Evolutionary conservation across 2,113 vertebrate genomes (phyloP), one percentile per base, ranked within the genome.

Genomic region (Xiphophorus maculatus): DNA sequence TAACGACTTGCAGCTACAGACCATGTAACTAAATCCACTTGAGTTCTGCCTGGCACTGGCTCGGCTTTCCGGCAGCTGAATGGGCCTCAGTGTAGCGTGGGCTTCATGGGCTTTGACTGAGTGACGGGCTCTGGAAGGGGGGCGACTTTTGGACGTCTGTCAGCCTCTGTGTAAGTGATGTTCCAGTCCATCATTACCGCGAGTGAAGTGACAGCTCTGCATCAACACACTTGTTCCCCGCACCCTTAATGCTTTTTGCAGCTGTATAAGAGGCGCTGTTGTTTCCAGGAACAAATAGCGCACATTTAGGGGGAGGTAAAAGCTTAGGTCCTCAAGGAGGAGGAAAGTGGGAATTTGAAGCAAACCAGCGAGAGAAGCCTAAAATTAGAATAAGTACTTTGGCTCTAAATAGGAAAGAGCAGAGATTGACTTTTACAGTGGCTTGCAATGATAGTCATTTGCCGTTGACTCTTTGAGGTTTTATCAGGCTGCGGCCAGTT

Each of bases 221-320:
- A 76, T 82, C 88, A 82, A 79, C 80, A 73, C 63, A 66, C 80
- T 66, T 60, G 71, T 71, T 54, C 69, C 58, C 62, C 28, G 48
- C 71, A 32, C 58, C 76, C 72, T 66, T 88, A 85, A 93, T 94
- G 88, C 77, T 71, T 91, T 93, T 87, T 81, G 75, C 93, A 94
- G 93, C 83, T 89, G 86, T 77, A 82, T 22, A 27, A 69, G 74
- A 90, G 25, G 30, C 58, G 54, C 71, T 68, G 76, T 66, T 85
- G 67, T 82, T 85, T 84, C 79, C 79, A 69, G 69, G 69, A 84
- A 87, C 87, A 79, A 81, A 83, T 90, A 87, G 71, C 85, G 63
- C 60, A 74, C 66, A 82, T 84, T 74, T 48, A 51, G 33, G 35
- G 10, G 64, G 54, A 88, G 75, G 61, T 61, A 69, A 83, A 78